These are phyloP conservation scores for Diarsia mendica DNA, from an alignment of 2,888 invertebrate species.

Conservation along the genomic window DNA sequence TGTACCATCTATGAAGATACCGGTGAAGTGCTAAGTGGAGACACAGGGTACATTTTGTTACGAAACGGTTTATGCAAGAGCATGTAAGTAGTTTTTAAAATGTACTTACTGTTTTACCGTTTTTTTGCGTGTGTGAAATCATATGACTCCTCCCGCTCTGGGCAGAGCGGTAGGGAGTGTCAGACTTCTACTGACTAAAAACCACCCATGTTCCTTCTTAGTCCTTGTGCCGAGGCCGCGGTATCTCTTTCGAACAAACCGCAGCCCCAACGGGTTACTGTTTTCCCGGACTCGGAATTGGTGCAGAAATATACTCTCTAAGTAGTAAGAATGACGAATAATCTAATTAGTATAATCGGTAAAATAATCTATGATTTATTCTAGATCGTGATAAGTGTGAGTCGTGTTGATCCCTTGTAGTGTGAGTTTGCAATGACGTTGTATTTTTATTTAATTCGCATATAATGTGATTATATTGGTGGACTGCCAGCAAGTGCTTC, in stretches of 20 bases:
- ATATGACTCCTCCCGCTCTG: no score
- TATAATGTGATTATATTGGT: background rate
- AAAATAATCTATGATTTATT: no score
- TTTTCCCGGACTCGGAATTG: background rate
- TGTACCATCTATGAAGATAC: constrained; percentile 1
- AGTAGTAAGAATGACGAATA: background rate
- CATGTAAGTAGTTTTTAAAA: background rate
- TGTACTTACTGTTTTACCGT: background rate
- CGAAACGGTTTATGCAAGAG: background rate
- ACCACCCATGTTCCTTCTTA: no score
- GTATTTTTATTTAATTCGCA: background rate
- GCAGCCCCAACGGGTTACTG: background rate
- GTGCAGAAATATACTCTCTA: background rate
- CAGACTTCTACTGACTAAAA: no score
- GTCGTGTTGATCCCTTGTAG: no score
- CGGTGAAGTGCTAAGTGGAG: background rate
- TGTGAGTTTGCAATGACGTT: background rate
- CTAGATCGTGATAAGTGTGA: no score
- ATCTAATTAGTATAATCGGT: background rate
- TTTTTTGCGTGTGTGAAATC: no score
- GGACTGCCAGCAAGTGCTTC: background rate
- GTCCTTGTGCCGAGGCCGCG: no score
- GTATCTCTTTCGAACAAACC: no score
- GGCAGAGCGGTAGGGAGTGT: no score
- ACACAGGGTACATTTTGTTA: background rate